Base-by-base conservation (phyloP, 2,113 vertebrate genomes). In the Bubo bubo region DNA sequence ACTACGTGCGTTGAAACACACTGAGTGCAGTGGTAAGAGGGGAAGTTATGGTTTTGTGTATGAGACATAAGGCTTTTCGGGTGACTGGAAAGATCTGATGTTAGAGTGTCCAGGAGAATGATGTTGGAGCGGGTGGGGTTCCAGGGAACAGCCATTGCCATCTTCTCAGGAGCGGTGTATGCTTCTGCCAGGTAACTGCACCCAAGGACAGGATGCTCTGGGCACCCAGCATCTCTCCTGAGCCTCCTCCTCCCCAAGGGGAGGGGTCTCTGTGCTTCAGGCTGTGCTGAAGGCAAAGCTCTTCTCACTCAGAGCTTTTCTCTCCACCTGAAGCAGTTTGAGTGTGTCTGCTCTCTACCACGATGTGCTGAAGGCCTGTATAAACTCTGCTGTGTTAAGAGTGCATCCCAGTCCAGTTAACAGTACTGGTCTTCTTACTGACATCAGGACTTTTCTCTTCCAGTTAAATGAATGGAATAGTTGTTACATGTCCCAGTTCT, bases 11-110 rank as follows among this genome's bases (percentile, higher is more conserved):
- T 55, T 71, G 55, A 68, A 64, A 41, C 66, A 19, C 50, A 27
- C 52, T 37, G 58, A 76, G 12, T 39, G 30, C 0, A 0, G 12
- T 63, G 34, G 12, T 77, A 71, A 60, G 27, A 60, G 17, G 4
- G 6, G 14, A 70, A 26, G 23, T 88, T 3, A 34, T 1, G 0
- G 15, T 84, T 77, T 35, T 85, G 22, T 67, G 6, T 71, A 13
- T 39, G 28, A 89, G 14, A 53, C 26, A 4, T 19, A 8, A 63
- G 10, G 56, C 47, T 79, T 60, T 88, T 75, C 39, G 83, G 71
- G 10, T 73, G 21, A 71, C 73, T 73, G 20, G n/a, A 66, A 50
- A 74, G 80, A 41, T 47, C 59, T 67, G 68, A 50, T 59, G 24
- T 45, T 80, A 13, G 47, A 8, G 14, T 66, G 37, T 41, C 47